phyloP scores from a whole-genome alignment of 2,888 invertebrate genomes.

The Hirtodrosophila duncani region DNA sequence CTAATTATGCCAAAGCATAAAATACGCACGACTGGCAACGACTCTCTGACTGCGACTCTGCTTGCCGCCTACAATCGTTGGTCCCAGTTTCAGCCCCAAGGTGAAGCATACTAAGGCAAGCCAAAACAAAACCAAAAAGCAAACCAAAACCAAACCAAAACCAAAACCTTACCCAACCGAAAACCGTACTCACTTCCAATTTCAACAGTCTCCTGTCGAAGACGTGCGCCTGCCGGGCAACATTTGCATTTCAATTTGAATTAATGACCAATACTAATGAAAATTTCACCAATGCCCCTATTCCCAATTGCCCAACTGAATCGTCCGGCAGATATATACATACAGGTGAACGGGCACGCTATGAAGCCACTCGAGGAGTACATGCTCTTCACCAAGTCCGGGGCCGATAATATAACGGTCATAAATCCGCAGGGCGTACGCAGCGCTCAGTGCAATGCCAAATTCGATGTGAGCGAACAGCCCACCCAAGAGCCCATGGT shows the following conservation, averaged over 20 bases:
- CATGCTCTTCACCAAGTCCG: constrained; percentile 92
- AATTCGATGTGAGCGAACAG: constrained; percentile 84
- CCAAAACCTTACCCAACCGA: background rate
- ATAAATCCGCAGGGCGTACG: constrained; percentile 91
- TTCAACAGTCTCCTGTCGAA: constrained; percentile 25
- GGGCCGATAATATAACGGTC: constrained; percentile 90
- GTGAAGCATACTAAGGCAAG: background rate
- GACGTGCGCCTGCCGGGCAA: constrained; percentile 11
- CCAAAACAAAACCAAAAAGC: background rate
- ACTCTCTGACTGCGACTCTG: background rate
- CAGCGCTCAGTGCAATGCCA: constrained; percentile 90
- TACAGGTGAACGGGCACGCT: constrained; percentile 87
- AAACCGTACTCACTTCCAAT: constrained; percentile 27
- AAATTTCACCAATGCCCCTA: constrained; percentile 42
- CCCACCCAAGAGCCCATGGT: constrained; percentile 81
- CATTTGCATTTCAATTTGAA: constrained; percentile 71
- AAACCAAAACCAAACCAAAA: background rate
- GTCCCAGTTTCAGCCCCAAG: background rate
- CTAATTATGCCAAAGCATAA: constrained; percentile 63
- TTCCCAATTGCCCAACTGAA: no score
- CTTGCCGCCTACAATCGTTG: constrained; percentile 1
- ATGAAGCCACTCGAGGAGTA: constrained; percentile 95
- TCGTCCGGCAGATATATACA: constrained; percentile 85
- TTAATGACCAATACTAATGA: constrained; percentile 72
- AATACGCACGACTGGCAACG: constrained; percentile 57